Conservation (phyloP, 2,797 vertebrate genomes). For the Lepus townsendii region DNA sequence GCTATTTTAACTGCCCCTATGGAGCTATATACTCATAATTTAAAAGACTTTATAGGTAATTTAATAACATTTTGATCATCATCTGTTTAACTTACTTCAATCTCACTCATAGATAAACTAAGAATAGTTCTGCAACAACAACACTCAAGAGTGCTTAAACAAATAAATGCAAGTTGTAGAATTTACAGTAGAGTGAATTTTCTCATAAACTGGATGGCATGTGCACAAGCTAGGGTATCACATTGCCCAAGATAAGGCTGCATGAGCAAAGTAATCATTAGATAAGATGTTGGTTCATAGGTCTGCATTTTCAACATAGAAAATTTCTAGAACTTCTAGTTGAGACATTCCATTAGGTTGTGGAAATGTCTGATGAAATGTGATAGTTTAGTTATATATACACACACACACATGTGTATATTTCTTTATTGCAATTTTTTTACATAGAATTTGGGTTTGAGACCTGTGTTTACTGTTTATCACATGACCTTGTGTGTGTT, state of each 20-base stretch:
- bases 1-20: not conserved
- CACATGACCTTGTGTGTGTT: not conserved
- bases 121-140: not conserved
- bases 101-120: not conserved
- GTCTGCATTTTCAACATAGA: constrained; percentile 29
- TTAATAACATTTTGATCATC: not conserved
- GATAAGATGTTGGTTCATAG: not conserved
- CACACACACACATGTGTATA: too few relatives aligned
- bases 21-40: not conserved
- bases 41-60: not conserved
- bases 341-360: not conserved
- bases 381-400: not conserved
- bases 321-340: not conserved
- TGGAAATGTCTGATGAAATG: not conserved
- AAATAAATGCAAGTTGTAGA: not conserved
- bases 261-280: not conserved
- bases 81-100: not conserved
- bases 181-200: not conserved
- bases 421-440: too few relatives aligned
- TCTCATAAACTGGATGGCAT: not conserved
- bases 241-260: not conserved
- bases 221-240: not conserved
- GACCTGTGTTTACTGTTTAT: not conserved
- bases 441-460: not conserved
- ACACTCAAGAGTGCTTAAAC: not conserved